These are phyloP conservation scores for Rattus rattus DNA, from an alignment of 2,113 vertebrate genomes.

Conservation along the genomic window DNA sequence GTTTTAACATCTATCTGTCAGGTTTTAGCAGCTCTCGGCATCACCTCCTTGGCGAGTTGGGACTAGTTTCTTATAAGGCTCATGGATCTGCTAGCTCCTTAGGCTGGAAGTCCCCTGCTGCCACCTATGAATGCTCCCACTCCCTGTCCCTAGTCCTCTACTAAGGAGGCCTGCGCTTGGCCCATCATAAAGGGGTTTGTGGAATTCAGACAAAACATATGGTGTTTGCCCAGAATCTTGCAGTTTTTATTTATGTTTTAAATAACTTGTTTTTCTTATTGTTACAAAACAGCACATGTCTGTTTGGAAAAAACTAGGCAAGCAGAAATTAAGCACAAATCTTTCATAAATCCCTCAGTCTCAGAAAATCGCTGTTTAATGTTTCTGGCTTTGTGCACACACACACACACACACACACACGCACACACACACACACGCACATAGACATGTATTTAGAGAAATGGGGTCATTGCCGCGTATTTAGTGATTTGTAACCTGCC, in stretches of 20 bases:
- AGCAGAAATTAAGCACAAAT: constrained; percentile 59
- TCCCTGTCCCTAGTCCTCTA: background rate
- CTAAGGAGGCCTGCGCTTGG: background rate
- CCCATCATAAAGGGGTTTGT: constrained; percentile 26
- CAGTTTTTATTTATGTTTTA: constrained; percentile 77
- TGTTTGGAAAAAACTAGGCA: constrained; percentile 61
- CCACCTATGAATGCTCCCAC: background rate
- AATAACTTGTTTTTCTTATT: constrained; percentile 76
- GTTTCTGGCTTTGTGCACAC: background rate
- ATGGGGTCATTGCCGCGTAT: background rate
- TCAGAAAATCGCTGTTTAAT: constrained; percentile 21
- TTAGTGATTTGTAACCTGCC: constrained; percentile 34
- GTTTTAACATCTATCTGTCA: background rate
- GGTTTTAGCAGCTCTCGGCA: background rate
- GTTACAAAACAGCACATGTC: constrained; percentile 78
- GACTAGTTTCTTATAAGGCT: background rate
- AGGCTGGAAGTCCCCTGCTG: background rate
- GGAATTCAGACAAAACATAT: constrained; percentile 72
- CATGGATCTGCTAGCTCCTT: background rate
- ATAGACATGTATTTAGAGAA: background rate
- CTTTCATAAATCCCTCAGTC: constrained; percentile 37
- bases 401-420: too few species aligned
- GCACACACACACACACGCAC: background rate
- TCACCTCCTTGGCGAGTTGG: background rate
- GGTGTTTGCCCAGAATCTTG: constrained; percentile 63